phyloP scores from a whole-genome alignment of 2,888 invertebrate species.

The Microctonus brassicae region DNA sequence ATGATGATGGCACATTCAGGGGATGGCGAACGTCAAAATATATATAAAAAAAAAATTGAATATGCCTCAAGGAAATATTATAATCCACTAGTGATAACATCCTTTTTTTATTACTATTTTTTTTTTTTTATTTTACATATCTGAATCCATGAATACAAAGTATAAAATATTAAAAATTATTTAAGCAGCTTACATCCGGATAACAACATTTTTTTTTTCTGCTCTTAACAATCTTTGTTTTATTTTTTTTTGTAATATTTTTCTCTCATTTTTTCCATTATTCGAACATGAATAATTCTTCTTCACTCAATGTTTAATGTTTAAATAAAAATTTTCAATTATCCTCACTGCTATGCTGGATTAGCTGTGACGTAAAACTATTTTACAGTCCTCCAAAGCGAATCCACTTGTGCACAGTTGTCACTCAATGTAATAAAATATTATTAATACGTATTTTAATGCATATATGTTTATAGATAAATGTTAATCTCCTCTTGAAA shows the following conservation, averaged over 20 bases:
- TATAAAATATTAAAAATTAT: neutral
- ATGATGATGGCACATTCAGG: slow-evolving; percentile 14
- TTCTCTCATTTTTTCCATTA: too few species aligned
- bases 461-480: too few species aligned
- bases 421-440: too few species aligned
- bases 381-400: too few species aligned
- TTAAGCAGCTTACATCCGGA: neutral
- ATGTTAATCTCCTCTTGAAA: too few species aligned
- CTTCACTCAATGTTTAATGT: too few species aligned
- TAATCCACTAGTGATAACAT: neutral
- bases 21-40: neutral
- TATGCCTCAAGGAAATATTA: neutral
- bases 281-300: too few species aligned
- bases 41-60: neutral
- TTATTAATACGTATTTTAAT: too few species aligned
- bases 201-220: neutral
- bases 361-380: too few species aligned
- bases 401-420: too few species aligned
- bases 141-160: neutral
- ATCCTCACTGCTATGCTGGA: too few species aligned
- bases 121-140: neutral
- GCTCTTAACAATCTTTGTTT: neutral
- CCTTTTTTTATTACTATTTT: neutral
- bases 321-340: too few species aligned
- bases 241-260: neutral